These are phyloP conservation scores for Anseranas semipalmata DNA, from an alignment of 2,113 vertebrate genomes.

Conservation along the genomic window DNA sequence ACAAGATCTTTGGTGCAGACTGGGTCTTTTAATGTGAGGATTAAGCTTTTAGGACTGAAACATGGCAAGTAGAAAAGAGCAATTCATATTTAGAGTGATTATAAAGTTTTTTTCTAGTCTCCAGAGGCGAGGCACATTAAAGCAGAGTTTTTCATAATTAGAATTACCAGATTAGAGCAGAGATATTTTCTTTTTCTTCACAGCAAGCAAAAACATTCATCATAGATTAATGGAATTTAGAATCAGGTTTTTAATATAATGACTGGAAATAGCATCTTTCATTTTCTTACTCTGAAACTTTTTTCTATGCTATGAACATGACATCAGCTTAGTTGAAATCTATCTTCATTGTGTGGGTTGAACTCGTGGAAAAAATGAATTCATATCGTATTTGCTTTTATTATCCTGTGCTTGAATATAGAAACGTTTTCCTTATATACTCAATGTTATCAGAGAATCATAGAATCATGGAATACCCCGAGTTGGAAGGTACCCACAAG, in stretches of 20 bases:
- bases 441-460: no score
- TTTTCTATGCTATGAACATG: background rate
- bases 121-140: background rate
- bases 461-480: no score
- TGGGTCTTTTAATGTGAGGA: background rate
- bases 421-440: background rate
- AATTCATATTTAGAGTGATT: background rate
- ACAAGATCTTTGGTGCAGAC: background rate
- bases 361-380: fast-evolving
- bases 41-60: constrained; percentile 3
- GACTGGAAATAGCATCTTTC: background rate
- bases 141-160: background rate
- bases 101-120: background rate
- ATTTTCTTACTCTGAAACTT: background rate
- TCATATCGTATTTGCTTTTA: background rate
- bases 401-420: background rate
- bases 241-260: background rate
- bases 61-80: background rate
- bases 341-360: background rate
- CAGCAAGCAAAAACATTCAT: background rate
- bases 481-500: no score
- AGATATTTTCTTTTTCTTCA: background rate
- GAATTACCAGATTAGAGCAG: background rate
- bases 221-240: background rate
- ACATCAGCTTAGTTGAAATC: background rate